phyloP scores from a whole-genome alignment of 2,888 invertebrate genomes.

The Tuta absoluta region DNA sequence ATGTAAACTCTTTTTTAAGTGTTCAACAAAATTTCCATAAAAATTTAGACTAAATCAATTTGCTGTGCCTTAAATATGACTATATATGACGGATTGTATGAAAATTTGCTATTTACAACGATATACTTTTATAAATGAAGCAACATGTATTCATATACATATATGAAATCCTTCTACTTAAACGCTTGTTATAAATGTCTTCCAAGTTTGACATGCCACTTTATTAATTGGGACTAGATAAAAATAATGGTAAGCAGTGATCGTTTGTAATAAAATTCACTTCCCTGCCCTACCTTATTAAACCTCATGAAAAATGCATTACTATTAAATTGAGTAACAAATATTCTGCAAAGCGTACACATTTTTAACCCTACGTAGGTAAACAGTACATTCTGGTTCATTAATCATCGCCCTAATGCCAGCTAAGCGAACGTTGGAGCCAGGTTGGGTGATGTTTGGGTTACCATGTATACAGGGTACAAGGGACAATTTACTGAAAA shows the following conservation, averaged over 20 bases:
- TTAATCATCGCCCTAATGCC: constrained; percentile 73
- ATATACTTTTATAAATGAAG: too few species aligned
- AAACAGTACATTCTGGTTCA: constrained; percentile 51
- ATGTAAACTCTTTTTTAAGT: not conserved
- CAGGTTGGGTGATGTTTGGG: not conserved
- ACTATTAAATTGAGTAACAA: constrained; percentile 6
- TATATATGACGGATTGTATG: not conserved
- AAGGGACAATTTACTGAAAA: too few species aligned
- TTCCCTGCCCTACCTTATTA: not conserved
- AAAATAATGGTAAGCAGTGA: too few species aligned
- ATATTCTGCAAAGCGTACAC: constrained; percentile 11
- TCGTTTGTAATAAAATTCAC: not conserved
- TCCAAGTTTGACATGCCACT: too few species aligned
- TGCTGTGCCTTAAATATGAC: not conserved
- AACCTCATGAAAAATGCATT: not conserved
- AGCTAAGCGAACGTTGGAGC: constrained; percentile 65
- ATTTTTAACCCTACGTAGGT: constrained; percentile 33
- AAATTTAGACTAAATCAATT: not conserved
- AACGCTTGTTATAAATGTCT: too few species aligned
- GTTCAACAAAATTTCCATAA: too few species aligned
- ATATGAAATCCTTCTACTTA: too few species aligned
- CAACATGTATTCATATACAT: too few species aligned
- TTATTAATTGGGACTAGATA: too few species aligned
- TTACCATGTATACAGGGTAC: not conserved
- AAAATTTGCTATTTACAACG: not conserved